These are phyloP conservation scores for Drosophila biarmipes DNA, from an alignment of 1,140 invertebrate genomes.

Conservation along the genomic window DNA sequence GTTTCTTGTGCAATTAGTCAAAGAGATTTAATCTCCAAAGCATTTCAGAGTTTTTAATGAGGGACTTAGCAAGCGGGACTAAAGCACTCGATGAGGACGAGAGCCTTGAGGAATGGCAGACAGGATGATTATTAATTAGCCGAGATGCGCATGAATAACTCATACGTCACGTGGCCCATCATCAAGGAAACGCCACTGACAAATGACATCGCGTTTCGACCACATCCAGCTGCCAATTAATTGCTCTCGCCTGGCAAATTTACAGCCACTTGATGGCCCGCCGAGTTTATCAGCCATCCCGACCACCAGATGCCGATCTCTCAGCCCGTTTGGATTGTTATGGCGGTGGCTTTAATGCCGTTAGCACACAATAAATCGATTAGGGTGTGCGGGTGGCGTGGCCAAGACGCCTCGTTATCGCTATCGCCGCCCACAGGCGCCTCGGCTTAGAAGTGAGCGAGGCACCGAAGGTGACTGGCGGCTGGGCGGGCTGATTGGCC, in stretches of 20 bases:
- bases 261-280: slow-evolving; percentile 42
- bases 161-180: slow-evolving; percentile 48
- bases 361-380: slow-evolving; percentile 71
- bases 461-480: slow-evolving; percentile 7
- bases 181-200: slow-evolving; percentile 24
- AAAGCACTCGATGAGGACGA: neutral
- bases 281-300: slow-evolving; percentile 40
- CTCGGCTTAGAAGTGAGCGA: slow-evolving; percentile 43
- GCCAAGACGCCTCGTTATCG: slow-evolving; percentile 35
- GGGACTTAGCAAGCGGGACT: neutral
- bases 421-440: slow-evolving; percentile 47
- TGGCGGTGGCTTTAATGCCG: slow-evolving; percentile 39
- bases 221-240: slow-evolving; percentile 61
- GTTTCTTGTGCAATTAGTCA: slow-evolving; percentile 15
- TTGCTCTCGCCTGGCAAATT: slow-evolving; percentile 40
- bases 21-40: neutral
- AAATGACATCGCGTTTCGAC: slow-evolving; percentile 50
- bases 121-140: slow-evolving; percentile 61
- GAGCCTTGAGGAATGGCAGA: neutral
- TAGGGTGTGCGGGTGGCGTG: slow-evolving; percentile 29
- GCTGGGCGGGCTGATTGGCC: neutral
- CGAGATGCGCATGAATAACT: slow-evolving; percentile 59
- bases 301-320: slow-evolving; percentile 31
- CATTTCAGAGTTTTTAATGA: neutral
- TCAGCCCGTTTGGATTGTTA: slow-evolving; percentile 37